These are phyloP conservation scores for Hylaeus anthracinus DNA, from an alignment of 1,140 invertebrate species.

Conservation along the genomic window DNA sequence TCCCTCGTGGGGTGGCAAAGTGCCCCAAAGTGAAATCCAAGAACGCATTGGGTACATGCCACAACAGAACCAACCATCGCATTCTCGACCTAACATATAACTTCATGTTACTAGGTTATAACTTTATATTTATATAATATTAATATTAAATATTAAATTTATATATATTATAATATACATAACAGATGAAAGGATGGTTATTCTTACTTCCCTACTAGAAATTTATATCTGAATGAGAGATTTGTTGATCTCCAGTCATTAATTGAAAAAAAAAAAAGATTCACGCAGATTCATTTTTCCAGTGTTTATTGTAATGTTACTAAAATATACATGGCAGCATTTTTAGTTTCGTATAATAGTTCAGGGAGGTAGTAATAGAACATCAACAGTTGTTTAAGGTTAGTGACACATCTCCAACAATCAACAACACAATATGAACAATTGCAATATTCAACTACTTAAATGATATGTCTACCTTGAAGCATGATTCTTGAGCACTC, in stretches of 20 bases:
- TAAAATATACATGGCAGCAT: slow-evolving; percentile 69
- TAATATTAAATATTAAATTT: too few relatives aligned
- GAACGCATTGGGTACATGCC: slow-evolving; percentile 85
- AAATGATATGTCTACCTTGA: slow-evolving; percentile 14
- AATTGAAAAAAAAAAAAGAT: slow-evolving; percentile 1
- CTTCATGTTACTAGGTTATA: neutral
- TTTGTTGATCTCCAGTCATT: too few relatives aligned
- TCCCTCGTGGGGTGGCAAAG: slow-evolving; percentile 79
- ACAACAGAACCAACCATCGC: slow-evolving; percentile 69
- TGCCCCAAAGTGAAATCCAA: slow-evolving; percentile 83
- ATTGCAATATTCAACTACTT: neutral
- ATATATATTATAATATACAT: too few relatives aligned
- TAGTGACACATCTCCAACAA: neutral
- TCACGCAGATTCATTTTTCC: slow-evolving; percentile 8
- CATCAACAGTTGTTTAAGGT: slow-evolving; percentile 24
- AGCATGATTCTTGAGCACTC: slow-evolving; percentile 21
- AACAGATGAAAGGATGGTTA: too few relatives aligned
- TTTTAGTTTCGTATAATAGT: slow-evolving; percentile 41
- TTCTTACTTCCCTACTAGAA: too few relatives aligned
- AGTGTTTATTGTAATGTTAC: slow-evolving; percentile 64
- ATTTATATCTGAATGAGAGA: too few relatives aligned
- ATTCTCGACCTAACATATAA: slow-evolving; percentile 72
- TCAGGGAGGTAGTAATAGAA: slow-evolving; percentile 20
- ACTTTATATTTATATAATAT: neutral
- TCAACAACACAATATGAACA: slow-evolving; percentile 11